A percentile compares a stretch with the other conserved stretches of the same genome.
Evolutionary conservation across 2,888 invertebrate species (phyloP).

Genomic region (Folsomia candida): DNA sequence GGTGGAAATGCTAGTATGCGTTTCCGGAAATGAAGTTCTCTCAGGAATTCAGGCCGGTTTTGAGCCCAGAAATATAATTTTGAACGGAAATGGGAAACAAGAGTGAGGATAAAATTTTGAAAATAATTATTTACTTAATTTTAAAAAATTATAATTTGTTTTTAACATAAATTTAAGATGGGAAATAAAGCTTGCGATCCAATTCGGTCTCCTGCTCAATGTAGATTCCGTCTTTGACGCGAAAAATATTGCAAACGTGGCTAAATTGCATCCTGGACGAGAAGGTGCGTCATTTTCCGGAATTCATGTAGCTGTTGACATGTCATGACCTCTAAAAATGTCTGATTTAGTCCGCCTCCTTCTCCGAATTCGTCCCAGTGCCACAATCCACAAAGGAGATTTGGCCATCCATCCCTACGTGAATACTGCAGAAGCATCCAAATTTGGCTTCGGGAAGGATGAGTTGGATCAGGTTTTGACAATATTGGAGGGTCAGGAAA

Average conservation of each 20-base stretch:
- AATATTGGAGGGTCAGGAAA: conserved; percentile 39
- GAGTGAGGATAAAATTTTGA: too few species aligned
- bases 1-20: conserved; percentile 50
- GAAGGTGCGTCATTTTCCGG: too few species aligned
- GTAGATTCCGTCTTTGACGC: conserved; percentile 55
- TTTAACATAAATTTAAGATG: conserved; percentile 51
- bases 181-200: conserved; percentile 54
- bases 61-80: conserved; percentile 51
- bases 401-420: conserved; percentile 52
- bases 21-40: conserved; percentile 55
- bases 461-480: conserved; percentile 51
- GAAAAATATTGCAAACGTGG: conserved; percentile 51
- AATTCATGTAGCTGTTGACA: too few species aligned
- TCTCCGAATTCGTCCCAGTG: conserved; percentile 53
- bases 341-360: too few species aligned
- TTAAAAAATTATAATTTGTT: neutral
- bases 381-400: conserved; percentile 51
- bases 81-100: conserved; percentile 56
- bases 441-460: conserved; percentile 54
- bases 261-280: too few species aligned
- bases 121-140: conserved; percentile 1
- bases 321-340: too few species aligned
- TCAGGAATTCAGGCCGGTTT: conserved; percentile 54
- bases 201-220: conserved; percentile 53
- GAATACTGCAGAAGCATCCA: conserved; percentile 52